Evolutionary conservation across 2,113 vertebrate genomes (phyloP).

Genomic region (Lepus timidus): DNA sequence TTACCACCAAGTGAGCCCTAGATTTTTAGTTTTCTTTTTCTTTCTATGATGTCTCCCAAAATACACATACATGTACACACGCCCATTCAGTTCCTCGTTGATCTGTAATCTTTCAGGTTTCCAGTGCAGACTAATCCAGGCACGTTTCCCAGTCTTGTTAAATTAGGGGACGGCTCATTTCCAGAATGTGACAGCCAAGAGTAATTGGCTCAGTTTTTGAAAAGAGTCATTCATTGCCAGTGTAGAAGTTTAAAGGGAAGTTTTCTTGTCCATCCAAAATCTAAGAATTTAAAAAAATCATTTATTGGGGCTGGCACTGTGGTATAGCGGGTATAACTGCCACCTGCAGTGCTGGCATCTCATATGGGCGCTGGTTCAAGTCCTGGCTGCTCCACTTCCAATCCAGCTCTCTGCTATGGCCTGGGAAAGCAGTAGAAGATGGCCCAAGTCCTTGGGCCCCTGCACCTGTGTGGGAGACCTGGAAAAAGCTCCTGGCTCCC

Average conservation of each 20-base stretch:
- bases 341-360: no score
- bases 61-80: background rate
- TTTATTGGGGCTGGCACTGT: no score
- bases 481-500: no score
- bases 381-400: no score
- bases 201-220: background rate
- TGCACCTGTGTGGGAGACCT: no score
- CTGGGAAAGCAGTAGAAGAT: no score
- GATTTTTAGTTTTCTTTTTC: background rate
- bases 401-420: no score
- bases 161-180: background rate
- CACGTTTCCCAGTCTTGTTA: constrained; percentile 29
- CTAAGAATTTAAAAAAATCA: background rate
- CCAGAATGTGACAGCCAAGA: background rate
- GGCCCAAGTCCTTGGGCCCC: no score
- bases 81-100: background rate
- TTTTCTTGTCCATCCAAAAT: background rate
- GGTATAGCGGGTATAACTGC: no score
- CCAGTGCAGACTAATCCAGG: background rate
- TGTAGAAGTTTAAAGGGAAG: background rate
- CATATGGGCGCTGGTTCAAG: no score
- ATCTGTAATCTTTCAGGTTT: background rate
- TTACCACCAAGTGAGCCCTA: background rate
- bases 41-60: background rate
- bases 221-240: background rate